Base-by-base conservation (phyloP, 2,113 vertebrate genomes). In the Scomber japonicus region DNA sequence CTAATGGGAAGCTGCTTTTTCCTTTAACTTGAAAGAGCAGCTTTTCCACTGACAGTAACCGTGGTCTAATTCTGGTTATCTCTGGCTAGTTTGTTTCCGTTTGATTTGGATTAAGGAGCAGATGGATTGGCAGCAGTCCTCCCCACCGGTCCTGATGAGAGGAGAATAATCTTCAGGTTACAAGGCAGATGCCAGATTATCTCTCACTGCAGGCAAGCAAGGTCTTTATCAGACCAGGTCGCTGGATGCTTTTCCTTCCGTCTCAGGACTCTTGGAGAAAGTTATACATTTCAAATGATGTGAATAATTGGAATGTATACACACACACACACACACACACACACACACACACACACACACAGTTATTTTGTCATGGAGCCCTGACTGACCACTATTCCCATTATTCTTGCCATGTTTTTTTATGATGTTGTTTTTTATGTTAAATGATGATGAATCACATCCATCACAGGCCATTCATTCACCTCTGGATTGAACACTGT, bases 121-220 rank as follows among this genome's bases (percentile, higher is more conserved):
- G 88, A 90, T 86, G 84, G 82, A 80, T 78, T 89, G 86, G 87
- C 85, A 83, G 70, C 19, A 44, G 40, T 75, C 77, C 79, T 73
- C 60, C 77, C 62, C 76, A 83, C 71, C 53, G 78, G 85, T 92
- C 81, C 85, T 78, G 88, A 92, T 92, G 88, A 91, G 85, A 81
- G 50, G 51, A 78, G 73, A 87, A 83, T 92, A 94, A 94, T 93
- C 92, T 92, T 91, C 91, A 92, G 88, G 90, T 93, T 93, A 72
- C 69, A 71, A 72, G 77, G 30, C 84, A 88, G 83, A 89, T 81
- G 80, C 76, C 82, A 88, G 89, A 91, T 91, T 81, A 91, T 88
- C 84, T 81, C 76, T 75, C 68, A 5, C 21, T 56, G 56, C 87
- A 81, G 53, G 80, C 66, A 64, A 81, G 49, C 21, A 53, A 71